These are phyloP conservation scores for Pipistrellus nathusii DNA, from an alignment of 2,797 vertebrate species.

Conservation along the genomic window DNA sequence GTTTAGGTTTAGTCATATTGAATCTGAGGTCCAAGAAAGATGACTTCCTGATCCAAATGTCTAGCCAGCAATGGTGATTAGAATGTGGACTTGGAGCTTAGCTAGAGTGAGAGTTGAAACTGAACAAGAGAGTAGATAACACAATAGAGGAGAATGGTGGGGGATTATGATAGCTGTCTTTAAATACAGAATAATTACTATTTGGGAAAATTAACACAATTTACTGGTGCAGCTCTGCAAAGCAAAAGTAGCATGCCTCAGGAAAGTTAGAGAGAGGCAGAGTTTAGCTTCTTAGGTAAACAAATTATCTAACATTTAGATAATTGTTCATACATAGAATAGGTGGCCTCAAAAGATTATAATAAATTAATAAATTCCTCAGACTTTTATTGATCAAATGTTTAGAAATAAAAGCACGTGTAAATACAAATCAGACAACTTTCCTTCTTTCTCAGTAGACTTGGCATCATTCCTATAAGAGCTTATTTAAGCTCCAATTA, in stretches of 20 bases:
- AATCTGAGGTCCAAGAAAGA: background rate
- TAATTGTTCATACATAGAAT: background rate
- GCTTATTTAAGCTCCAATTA: conserved; percentile 1
- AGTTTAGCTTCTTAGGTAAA: background rate
- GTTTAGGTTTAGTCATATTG: background rate
- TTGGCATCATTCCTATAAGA: background rate
- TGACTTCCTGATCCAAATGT: background rate
- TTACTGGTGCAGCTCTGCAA: background rate
- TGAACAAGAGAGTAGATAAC: background rate
- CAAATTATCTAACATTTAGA: background rate
- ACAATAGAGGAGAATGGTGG: background rate
- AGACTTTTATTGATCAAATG: background rate
- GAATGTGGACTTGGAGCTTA: background rate
- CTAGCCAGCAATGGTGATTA: background rate
- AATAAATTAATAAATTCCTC: background rate
- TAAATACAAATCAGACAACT: background rate
- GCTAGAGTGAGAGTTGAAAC: background rate
- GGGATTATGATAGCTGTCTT: background rate
- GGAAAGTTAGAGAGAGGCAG: background rate
- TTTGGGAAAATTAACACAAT: background rate
- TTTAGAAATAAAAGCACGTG: conserved; percentile 2
- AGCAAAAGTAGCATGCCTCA: background rate
- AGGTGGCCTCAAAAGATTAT: background rate
- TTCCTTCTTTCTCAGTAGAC: background rate
- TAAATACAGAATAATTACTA: background rate